Conservation (phyloP, 2,888 invertebrate species). For the Therioaphis trifolii region DNA sequence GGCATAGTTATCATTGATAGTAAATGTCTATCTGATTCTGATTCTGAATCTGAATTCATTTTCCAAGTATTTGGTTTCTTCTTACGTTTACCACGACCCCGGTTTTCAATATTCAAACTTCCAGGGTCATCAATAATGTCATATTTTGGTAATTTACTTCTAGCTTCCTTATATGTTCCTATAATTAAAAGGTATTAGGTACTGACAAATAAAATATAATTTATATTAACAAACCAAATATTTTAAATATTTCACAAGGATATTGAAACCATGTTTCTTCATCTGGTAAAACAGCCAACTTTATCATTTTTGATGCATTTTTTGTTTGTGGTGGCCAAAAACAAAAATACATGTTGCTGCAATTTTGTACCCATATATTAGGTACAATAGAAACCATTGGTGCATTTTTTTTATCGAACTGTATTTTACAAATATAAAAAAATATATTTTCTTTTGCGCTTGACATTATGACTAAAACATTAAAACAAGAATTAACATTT, state of each 20-base stretch:
- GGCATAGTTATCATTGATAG: neutral
- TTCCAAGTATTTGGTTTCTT: conserved; percentile 6
- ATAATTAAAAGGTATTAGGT: conserved; percentile 15
- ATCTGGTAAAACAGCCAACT: neutral
- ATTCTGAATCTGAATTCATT: neutral
- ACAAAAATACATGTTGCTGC: neutral
- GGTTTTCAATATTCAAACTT: neutral
- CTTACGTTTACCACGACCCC: neutral
- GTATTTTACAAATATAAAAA: conserved; percentile 2
- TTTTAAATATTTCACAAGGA: conserved; percentile 5
- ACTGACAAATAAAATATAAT: conserved; percentile 29
- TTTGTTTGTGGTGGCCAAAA: conserved; percentile 19
- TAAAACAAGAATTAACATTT: conserved; percentile 10
- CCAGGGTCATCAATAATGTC: neutral
- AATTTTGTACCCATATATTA: neutral
- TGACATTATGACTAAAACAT: neutral
- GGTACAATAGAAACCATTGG: neutral
- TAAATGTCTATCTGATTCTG: neutral
- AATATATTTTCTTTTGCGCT: conserved; percentile 12
- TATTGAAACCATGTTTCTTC: neutral
- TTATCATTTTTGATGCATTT: neutral
- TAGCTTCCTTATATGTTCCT: conserved; percentile 5
- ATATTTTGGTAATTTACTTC: neutral
- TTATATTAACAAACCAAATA: conserved; percentile 30
- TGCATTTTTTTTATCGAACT: neutral